A percentile compares a stretch with the other conserved stretches of the same genome.
Evolutionary conservation across 53 echinoderm and acorn worm genomes (phyloP).

Genomic region (Holothuria leucospilota): DNA sequence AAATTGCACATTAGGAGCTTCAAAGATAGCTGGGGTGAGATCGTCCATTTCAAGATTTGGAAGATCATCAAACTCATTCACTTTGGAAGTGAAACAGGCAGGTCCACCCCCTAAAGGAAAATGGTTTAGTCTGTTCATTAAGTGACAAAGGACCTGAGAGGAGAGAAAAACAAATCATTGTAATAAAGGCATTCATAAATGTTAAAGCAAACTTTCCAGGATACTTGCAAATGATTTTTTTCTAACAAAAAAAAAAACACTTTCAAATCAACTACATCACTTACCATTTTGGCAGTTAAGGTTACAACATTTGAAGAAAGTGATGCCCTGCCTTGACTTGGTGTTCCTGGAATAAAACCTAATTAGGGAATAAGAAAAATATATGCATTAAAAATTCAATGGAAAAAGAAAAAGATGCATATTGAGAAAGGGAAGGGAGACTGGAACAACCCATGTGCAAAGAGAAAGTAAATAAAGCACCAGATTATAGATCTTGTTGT

Average conservation of each 20-base stretch:
- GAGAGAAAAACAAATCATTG: slow-evolving; percentile 2
- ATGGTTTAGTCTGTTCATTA: slow-evolving; percentile 90
- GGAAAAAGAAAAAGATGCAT: too few species aligned
- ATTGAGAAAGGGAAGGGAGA: too few species aligned
- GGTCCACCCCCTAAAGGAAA: slow-evolving; percentile 96
- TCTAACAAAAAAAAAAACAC: too few species aligned
- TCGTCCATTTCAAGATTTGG: slow-evolving; percentile 78
- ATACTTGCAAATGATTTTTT: too few species aligned
- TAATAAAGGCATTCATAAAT: too few species aligned
- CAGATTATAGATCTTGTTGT: too few species aligned
- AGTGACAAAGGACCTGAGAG: slow-evolving; percentile 84
- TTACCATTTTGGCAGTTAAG: slow-evolving; percentile 88
- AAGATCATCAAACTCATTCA: slow-evolving; percentile 88
- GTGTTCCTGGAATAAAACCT: slow-evolving; percentile 31
- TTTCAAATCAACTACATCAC: neutral
- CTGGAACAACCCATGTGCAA: too few species aligned
- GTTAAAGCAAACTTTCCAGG: too few species aligned
- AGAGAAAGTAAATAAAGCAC: too few species aligned
- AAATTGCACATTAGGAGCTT: slow-evolving; percentile 95
- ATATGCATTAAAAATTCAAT: neutral
- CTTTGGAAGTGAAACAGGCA: slow-evolving; percentile 84
- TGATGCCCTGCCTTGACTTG: slow-evolving; percentile 60
- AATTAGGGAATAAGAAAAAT: neutral
- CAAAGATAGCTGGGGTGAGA: slow-evolving; percentile 82
- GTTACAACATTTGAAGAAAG: slow-evolving; percentile 73